These are phyloP conservation scores for Ovis canadensis DNA, from an alignment of 2,113 vertebrate species.

Conservation along the genomic window DNA sequence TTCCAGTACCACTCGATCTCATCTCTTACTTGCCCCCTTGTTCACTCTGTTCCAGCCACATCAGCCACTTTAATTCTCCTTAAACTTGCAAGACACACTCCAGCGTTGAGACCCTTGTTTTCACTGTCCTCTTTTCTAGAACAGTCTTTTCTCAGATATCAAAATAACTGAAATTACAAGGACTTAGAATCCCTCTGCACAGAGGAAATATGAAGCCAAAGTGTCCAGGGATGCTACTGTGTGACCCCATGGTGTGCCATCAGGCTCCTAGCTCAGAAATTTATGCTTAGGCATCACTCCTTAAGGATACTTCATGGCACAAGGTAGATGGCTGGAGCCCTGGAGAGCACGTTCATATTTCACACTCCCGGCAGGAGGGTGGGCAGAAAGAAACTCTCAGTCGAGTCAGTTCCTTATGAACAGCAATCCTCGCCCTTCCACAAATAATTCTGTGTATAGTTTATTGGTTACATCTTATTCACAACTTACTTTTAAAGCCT, in stretches of 20 bases:
- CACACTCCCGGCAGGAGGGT: background rate
- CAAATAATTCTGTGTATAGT: background rate
- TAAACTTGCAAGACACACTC: background rate
- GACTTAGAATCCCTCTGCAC: background rate
- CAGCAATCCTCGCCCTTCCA: background rate
- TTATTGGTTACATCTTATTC: slow-evolving; percentile 20
- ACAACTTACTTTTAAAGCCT: slow-evolving; percentile 7
- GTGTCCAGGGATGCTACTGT: background rate
- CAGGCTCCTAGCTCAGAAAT: background rate
- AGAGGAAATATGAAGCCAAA: background rate
- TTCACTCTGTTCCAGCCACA: background rate
- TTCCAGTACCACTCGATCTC: background rate
- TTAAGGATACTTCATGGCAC: background rate
- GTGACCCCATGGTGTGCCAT: background rate
- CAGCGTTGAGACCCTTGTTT: background rate
- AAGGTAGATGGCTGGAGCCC: background rate
- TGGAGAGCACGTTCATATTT: background rate
- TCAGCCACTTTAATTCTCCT: background rate
- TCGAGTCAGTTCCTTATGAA: background rate
- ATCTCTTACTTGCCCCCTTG: background rate
- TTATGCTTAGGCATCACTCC: background rate
- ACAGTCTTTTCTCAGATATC: background rate
- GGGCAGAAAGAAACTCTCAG: background rate
- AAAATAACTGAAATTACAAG: background rate
- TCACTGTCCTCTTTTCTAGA: slow-evolving; percentile 11